Evolutionary conservation across 2,113 vertebrate species (phyloP), one percentile per base, ranked within the genome.

Genomic region (Hyaena hyaena): DNA sequence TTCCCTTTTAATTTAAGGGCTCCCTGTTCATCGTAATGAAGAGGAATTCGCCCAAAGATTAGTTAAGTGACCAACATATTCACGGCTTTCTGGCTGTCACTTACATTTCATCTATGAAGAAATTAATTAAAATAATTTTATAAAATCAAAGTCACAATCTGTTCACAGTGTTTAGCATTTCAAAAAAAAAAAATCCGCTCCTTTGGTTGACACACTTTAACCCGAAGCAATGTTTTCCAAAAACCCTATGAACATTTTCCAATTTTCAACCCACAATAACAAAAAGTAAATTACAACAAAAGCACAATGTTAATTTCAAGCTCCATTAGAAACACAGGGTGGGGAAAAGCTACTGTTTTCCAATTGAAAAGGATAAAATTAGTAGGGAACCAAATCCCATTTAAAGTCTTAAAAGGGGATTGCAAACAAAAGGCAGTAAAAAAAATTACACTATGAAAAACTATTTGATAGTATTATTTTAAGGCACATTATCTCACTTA

Each of bases 401-500:
- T 97, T 96, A 96, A 96, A 84, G 85, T 88, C 81, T 98, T 96
- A 73, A 89, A 88, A 76, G 43, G 33, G 35, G 48, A 81, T 77
- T 69, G 24, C 48, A 97, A 96, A 96, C 31, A 95, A 94, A 86
- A 93, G 43, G 50, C 31, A 58, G 63, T 82, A 76, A 81, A 86
- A 96, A 96, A 90, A 93, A 93, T 45, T 63, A 53, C n/a, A 66
- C 77, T 88, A 92, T 92, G 74, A 96, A 96, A 98, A 98, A 93
- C 92, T 76, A 61, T 79, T 96, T 81, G 90, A 93, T 50, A 28
- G 89, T 76, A 93, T 97, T 82, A 94, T 97, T 96, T 98, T 96
- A 96, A 93, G 96, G 97, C 90, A 98, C 97, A 96, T 98, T 98
- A 95, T 97, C 90, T 98, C 80, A 97, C 79, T 95, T 98, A 98